These are phyloP conservation scores for Habroteleia sp. DNA, from an alignment of 2,888 invertebrate species.

Conservation along the genomic window DNA sequence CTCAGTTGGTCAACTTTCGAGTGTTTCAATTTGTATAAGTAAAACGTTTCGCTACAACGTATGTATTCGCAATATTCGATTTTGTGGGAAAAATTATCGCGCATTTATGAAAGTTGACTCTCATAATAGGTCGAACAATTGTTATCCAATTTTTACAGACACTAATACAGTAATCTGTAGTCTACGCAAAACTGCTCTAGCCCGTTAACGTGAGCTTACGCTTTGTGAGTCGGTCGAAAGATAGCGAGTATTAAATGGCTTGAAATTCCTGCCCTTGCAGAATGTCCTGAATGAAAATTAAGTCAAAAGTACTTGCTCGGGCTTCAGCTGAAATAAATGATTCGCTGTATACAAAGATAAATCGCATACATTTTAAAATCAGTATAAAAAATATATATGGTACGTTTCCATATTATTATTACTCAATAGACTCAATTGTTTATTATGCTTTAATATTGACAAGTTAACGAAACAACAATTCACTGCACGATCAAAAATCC, in stretches of 20 bases:
- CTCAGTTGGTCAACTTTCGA: slow-evolving; percentile 48
- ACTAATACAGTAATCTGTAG: slow-evolving; percentile 61
- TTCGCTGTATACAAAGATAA: slow-evolving; percentile 36
- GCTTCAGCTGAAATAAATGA: slow-evolving; percentile 47
- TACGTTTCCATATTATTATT: no score
- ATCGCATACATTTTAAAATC: slow-evolving; percentile 12
- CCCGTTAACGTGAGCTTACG: slow-evolving; percentile 66
- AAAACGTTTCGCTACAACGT: neutral
- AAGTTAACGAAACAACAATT: no score
- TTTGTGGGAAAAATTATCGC: no score
- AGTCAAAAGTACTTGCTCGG: slow-evolving; percentile 70
- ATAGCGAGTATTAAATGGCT: slow-evolving; percentile 79
- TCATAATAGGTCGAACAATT: slow-evolving; percentile 34
- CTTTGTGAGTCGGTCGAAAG: slow-evolving; percentile 73
- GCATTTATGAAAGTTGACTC: slow-evolving; percentile 15
- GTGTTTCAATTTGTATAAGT: slow-evolving; percentile 15
- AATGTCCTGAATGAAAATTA: slow-evolving; percentile 80
- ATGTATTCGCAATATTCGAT: no score
- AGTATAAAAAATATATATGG: slow-evolving; percentile 1
- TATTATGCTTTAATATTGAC: no score
- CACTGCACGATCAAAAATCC: no score
- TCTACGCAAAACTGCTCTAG: slow-evolving; percentile 26
- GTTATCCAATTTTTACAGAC: slow-evolving; percentile 45
- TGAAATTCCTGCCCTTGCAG: slow-evolving; percentile 77
- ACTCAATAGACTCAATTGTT: no score